Evolutionary conservation across 2,113 vertebrate species (phyloP).

Genomic region (Gallinago undulata): DNA sequence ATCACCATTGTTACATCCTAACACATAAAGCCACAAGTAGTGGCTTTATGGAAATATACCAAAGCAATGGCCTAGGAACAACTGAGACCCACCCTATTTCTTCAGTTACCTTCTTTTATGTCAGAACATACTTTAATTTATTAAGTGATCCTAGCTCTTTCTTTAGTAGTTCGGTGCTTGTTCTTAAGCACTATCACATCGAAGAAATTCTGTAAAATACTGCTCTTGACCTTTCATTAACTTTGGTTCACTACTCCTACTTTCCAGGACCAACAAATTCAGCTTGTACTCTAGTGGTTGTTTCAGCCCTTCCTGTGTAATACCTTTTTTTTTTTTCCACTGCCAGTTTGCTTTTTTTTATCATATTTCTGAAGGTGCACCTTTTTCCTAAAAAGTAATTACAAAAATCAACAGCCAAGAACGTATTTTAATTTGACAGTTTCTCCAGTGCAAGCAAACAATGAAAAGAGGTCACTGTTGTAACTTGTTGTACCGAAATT

Average conservation of each 20-base stretch:
- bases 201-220: not conserved
- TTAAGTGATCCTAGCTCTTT: not conserved
- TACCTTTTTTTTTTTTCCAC: not conserved
- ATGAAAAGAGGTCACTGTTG: not conserved
- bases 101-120: not conserved
- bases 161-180: not conserved
- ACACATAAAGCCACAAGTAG: not conserved
- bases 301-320: not conserved
- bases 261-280: not conserved
- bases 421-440: not conserved
- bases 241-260: not conserved
- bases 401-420: not conserved
- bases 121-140: not conserved
- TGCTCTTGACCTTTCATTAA: not conserved
- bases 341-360: not conserved
- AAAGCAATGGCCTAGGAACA: not conserved
- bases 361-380: not conserved
- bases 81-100: not conserved
- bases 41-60: not conserved
- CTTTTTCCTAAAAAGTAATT: not conserved
- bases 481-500: not conserved
- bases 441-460: not conserved
- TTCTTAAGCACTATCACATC: not conserved
- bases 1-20: not conserved
- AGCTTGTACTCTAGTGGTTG: not conserved